phyloP scores from a whole-genome alignment of 2,888 invertebrate genomes.

The Limnephilus rhombicus region DNA sequence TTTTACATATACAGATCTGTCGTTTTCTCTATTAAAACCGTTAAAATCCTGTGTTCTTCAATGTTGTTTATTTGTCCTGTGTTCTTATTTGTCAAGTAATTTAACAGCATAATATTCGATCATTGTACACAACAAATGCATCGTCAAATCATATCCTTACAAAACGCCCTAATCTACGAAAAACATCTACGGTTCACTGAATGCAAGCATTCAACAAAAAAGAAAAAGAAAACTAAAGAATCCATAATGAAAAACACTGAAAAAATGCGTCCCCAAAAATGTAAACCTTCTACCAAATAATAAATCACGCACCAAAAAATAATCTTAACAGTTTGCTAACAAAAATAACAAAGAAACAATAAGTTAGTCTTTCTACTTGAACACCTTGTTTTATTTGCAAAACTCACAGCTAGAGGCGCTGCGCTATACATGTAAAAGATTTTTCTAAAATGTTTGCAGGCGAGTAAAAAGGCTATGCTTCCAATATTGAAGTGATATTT shows the following conservation, averaged over 20 bases:
- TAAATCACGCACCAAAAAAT: background rate
- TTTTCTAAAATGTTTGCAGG: background rate
- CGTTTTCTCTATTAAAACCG: too few species aligned
- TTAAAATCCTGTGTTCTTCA: background rate
- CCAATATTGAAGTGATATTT: background rate
- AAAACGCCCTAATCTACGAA: background rate
- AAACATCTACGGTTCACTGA: background rate
- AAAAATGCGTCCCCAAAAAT: background rate
- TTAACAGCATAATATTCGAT: background rate
- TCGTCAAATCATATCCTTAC: background rate
- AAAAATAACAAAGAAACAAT: background rate
- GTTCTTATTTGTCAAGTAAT: background rate
- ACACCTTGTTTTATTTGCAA: background rate
- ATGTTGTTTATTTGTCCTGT: background rate
- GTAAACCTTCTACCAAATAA: background rate
- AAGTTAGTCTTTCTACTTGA: background rate
- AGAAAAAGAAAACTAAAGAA: background rate
- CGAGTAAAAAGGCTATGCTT: background rate
- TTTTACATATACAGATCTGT: too few species aligned
- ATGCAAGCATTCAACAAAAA: slow-evolving; percentile 16
- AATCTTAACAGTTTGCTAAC: background rate
- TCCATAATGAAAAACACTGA: slow-evolving; percentile 16
- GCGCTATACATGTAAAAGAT: background rate
- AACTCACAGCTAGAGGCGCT: background rate
- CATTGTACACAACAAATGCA: background rate